Conservation (phyloP, 1,140 invertebrate genomes). For the Lerema accius region DNA sequence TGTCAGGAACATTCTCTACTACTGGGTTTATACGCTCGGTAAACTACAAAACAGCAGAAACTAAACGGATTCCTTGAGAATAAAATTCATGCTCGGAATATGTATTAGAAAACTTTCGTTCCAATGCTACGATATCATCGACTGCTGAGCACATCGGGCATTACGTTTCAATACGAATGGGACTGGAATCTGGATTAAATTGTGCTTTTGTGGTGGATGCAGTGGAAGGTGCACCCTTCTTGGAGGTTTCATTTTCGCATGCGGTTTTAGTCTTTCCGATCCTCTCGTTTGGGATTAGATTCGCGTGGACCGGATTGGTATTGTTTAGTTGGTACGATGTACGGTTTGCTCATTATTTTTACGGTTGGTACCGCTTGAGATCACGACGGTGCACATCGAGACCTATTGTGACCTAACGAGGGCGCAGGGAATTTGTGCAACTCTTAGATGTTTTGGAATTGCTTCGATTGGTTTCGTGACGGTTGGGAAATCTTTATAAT, state of each 20-base stretch:
- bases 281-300: not conserved
- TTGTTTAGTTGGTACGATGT: constrained; percentile 25
- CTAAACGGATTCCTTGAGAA: constrained; percentile 34
- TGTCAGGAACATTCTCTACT: constrained; percentile 27
- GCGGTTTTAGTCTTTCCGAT: constrained; percentile 19
- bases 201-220: constrained; percentile 8
- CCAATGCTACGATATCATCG: constrained; percentile 6
- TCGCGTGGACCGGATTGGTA: constrained; percentile 26
- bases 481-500: not conserved
- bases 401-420: constrained; percentile 20
- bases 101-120: constrained; percentile 31
- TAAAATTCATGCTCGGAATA: constrained; percentile 34
- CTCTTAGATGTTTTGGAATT: constrained; percentile 20
- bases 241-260: constrained; percentile 8
- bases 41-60: constrained; percentile 26
- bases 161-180: constrained; percentile 21
- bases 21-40: constrained; percentile 20
- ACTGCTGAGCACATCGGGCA: constrained; percentile 12
- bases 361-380: constrained; percentile 45
- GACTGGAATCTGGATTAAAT: constrained; percentile 3
- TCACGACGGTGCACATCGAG: constrained; percentile 26
- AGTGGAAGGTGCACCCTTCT: constrained; percentile 20
- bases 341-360: constrained; percentile 46
- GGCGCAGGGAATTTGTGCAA: constrained; percentile 9
- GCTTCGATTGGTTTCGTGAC: not conserved